Evolutionary conservation across 1,140 invertebrate genomes (phyloP).

Genomic region (Brachionus rubens): DNA sequence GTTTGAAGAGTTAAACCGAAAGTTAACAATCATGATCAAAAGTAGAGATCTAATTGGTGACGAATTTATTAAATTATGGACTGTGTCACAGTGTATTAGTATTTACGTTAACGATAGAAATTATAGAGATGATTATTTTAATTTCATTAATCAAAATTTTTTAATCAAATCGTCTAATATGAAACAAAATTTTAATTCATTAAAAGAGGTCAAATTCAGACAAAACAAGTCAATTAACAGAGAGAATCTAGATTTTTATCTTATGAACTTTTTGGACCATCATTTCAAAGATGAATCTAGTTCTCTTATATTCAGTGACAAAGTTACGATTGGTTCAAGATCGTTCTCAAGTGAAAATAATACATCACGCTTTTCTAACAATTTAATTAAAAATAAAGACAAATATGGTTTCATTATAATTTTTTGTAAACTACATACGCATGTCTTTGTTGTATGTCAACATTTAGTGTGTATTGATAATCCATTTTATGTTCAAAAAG

Average conservation of each 20-base stretch:
- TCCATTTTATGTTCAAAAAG: background rate
- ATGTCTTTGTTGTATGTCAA: background rate
- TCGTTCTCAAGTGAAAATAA: background rate
- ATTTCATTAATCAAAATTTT: background rate
- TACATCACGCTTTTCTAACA: background rate
- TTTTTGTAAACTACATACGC: background rate
- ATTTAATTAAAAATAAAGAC: background rate
- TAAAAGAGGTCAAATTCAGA: background rate
- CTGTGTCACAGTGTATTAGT: background rate
- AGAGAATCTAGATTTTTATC: background rate
- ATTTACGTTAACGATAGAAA: background rate
- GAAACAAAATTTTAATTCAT: background rate
- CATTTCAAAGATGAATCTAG: background rate
- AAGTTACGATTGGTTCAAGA: background rate
- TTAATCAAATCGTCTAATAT: background rate
- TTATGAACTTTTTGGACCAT: background rate
- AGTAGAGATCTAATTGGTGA: background rate
- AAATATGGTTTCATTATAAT: background rate
- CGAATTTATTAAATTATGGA: background rate
- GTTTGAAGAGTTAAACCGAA: background rate
- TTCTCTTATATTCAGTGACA: background rate
- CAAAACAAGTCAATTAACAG: background rate
- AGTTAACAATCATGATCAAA: background rate
- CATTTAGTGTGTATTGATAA: background rate
- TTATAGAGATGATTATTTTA: background rate